Evolutionary conservation across 2,888 invertebrate species (phyloP).

Genomic region (Platypus cylindrus): DNA sequence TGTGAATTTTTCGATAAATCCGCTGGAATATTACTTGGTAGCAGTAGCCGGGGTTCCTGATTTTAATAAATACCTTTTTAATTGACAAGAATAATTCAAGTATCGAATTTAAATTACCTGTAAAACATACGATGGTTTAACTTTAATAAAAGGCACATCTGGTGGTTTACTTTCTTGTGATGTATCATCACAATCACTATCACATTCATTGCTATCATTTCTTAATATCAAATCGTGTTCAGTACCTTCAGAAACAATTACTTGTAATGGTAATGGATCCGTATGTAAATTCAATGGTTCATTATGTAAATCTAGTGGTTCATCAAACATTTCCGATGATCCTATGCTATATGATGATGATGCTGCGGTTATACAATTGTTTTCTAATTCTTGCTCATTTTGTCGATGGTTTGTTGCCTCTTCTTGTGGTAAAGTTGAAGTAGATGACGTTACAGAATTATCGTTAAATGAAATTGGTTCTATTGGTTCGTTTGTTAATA

Average conservation of each 20-base stretch:
- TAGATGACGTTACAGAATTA: too few species aligned
- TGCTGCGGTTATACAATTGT: too few species aligned
- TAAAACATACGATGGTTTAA: conserved; percentile 16
- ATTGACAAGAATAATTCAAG: not conserved
- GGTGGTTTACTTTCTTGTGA: conserved; percentile 1
- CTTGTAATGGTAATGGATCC: conserved; percentile 10
- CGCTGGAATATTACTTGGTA: conserved; percentile 21
- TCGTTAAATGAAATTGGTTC: too few species aligned
- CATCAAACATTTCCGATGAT: conserved; percentile 1
- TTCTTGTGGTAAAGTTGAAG: too few species aligned
- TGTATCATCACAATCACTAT: not conserved
- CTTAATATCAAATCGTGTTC: conserved; percentile 1
- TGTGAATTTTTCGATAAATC: conserved; percentile 32
- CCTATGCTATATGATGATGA: too few species aligned
- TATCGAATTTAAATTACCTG: conserved; percentile 7
- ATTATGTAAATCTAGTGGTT: conserved; percentile 11
- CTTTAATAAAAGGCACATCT: conserved; percentile 18
- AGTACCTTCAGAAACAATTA: conserved; percentile 8
- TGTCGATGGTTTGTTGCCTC: too few species aligned
- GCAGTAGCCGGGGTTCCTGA: conserved; percentile 9
- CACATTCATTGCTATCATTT: not conserved
- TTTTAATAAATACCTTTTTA: not conserved
- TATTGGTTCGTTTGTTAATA: too few species aligned
- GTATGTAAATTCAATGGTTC: conserved; percentile 8
- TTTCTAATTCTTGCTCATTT: too few species aligned